Percentiles rank a stretch among this genome's conserved stretches.
phyloP scores from a whole-genome alignment of 2,113 vertebrate genomes.

The Nothocercus julius region DNA sequence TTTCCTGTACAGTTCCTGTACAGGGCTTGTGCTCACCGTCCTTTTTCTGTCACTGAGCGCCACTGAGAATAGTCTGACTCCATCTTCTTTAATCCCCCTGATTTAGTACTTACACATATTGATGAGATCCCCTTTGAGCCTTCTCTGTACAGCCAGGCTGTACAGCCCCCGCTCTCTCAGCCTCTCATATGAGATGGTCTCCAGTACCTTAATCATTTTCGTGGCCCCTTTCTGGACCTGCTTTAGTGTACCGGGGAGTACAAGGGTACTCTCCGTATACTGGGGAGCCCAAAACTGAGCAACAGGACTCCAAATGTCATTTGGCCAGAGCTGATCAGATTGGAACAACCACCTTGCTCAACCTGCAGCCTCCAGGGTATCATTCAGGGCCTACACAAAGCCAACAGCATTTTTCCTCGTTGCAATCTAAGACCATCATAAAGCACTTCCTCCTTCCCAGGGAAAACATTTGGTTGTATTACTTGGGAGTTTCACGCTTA shows the following conservation, averaged over 20 bases:
- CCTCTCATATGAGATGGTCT: not conserved
- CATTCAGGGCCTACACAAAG: not conserved
- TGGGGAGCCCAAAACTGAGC: not conserved
- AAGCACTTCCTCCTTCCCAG: not conserved
- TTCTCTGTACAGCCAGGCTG: not conserved
- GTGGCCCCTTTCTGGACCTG: not conserved
- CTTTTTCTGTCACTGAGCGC: not conserved
- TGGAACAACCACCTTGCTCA: not conserved
- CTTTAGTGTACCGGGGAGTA: not conserved
- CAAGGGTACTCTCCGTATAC: not conserved
- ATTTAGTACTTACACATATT: not conserved
- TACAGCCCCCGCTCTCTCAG: not conserved
- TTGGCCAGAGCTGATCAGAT: not conserved
- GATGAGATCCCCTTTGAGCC: too few species aligned
- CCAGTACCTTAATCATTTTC: not conserved
- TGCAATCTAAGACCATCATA: not conserved
- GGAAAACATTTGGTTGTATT: slow-evolving; percentile 6
- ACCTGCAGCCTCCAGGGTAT: not conserved
- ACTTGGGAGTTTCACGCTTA: not conserved
- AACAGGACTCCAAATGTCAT: not conserved
- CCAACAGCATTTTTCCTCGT: not conserved
- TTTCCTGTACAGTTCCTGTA: not conserved
- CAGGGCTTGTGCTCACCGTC: not conserved
- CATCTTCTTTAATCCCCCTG: not conserved
- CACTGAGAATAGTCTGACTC: not conserved